Evolutionary conservation across 2,113 vertebrate species (phyloP), one percentile per base, ranked within the genome.

Genomic region (Promerops cafer): DNA sequence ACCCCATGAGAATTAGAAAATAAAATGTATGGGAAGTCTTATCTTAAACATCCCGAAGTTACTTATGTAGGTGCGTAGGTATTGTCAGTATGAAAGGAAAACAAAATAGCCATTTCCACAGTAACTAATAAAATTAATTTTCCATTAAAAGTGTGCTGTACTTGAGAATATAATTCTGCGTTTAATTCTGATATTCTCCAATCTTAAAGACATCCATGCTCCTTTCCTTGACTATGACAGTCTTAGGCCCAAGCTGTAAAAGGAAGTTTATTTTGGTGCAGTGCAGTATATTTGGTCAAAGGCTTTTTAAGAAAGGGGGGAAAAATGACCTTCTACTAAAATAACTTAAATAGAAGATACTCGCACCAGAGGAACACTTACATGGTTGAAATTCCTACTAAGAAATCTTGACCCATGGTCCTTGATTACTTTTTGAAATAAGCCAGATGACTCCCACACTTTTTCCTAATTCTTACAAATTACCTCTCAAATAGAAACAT

Each of bases 401-500:
- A 85, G 71, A 88, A 77, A 64, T 88, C 79, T 80, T 42, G 39
- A 59, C 54, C 53, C 9, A 3, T 70, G 54, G 40, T 56, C 44
- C 40, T 50, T 40, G 59, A 70, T 54, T 83, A 33, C 27, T 78
- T 64, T 81, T 86, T 93, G 90, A 88, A 88, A 83, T 85, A 80
- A 88, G 22, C 35, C 92, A 95, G 59, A 77, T 90, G 50, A 90
- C 90, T 89, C 87, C 74, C 20, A 68, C 50, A 27, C 63, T 86
- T 83, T 50, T 83, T 77, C 35, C 27, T 94, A 91, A 85, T 82
- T 95, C 79, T 96, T 87, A 79, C 63, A 93, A 90, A 96, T 92
- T 61, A 40, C 68, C 72, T 91, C 60, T 95, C 75, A 56, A 60
- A n/a, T 47, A 44, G 71, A 83, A 94, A 77, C 35, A 42, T 78